Conservation (phyloP, 1,140 invertebrate species). For the Aphelenchoides fujianensis region DNA sequence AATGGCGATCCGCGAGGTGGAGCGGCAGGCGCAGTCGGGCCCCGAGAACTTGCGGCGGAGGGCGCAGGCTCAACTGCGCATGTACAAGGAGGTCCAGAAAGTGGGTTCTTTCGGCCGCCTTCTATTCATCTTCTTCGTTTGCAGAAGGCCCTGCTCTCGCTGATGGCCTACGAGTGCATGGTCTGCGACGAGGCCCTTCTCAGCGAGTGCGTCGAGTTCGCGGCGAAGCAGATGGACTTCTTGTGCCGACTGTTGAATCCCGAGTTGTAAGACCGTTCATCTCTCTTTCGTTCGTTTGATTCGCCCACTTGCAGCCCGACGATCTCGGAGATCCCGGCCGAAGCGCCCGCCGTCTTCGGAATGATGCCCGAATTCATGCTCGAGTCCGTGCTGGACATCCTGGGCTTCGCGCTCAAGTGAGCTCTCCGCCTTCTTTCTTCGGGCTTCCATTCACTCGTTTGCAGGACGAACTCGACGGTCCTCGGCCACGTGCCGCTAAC, state of each 20-base stretch:
- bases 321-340: constrained; percentile 57
- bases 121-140: constrained; percentile 1
- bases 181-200: constrained; percentile 36
- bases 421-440: too few relatives aligned
- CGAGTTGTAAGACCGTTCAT: constrained; percentile 49
- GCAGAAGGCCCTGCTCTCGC: background rate
- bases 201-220: constrained; percentile 36
- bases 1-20: background rate
- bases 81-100: background rate
- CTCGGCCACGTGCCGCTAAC: constrained; percentile 75
- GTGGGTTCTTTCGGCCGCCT: background rate
- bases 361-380: constrained; percentile 76
- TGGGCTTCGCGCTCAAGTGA: constrained; percentile 50
- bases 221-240: constrained; percentile 49
- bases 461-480: constrained; percentile 74
- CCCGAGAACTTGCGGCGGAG: background rate
- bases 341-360: constrained; percentile 78
- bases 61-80: background rate
- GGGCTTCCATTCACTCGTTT: too few relatives aligned
- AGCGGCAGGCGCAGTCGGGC: background rate
- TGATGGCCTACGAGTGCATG: constrained; percentile 36
- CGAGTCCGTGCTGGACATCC: constrained; percentile 57
- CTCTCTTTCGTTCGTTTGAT: background rate
- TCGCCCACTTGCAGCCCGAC: constrained; percentile 10
- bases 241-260: constrained; percentile 40